These are phyloP conservation scores for Phymatocera aterrima DNA, from an alignment of 2,888 invertebrate species.

Conservation along the genomic window DNA sequence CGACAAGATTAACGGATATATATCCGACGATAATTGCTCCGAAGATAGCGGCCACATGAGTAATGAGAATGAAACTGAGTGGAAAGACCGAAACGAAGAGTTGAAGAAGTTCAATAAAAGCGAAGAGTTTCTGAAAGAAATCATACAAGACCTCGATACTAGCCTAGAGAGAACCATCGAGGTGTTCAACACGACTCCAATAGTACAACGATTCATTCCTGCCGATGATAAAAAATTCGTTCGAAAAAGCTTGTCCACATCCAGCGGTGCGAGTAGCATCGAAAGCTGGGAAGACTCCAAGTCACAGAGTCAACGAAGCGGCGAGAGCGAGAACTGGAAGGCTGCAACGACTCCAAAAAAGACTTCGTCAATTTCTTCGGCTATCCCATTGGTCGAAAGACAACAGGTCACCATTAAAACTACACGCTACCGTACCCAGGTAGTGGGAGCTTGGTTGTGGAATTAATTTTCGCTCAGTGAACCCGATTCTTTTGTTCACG, in stretches of 20 bases:
- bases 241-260: constrained; percentile 56
- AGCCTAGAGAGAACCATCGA: constrained; percentile 62
- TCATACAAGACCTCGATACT: constrained; percentile 63
- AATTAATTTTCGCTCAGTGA: constrained; percentile 26
- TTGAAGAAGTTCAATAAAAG: constrained; percentile 48
- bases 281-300: constrained; percentile 61
- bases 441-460: constrained; percentile 45
- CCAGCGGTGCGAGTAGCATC: constrained; percentile 63
- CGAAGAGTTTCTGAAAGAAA: constrained; percentile 62
- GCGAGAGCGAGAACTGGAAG: constrained; percentile 42
- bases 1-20: constrained; percentile 68
- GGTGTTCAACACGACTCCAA: constrained; percentile 62
- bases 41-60: constrained; percentile 91
- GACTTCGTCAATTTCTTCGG: constrained; percentile 14
- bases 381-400: constrained; percentile 47
- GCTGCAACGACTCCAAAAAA: constrained; percentile 22
- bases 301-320: constrained; percentile 49
- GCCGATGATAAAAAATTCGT: constrained; percentile 51
- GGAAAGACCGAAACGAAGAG: constrained; percentile 63
- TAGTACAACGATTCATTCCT: constrained; percentile 56
- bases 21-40: constrained; percentile 82
- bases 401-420: constrained; percentile 58
- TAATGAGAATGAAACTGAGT: constrained; percentile 80
- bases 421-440: constrained; percentile 48
- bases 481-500: neutral